Evolutionary conservation across 2,888 invertebrate genomes (phyloP), one percentile per base, ranked within the genome.

Genomic region (Microctonus aethiopoides): DNA sequence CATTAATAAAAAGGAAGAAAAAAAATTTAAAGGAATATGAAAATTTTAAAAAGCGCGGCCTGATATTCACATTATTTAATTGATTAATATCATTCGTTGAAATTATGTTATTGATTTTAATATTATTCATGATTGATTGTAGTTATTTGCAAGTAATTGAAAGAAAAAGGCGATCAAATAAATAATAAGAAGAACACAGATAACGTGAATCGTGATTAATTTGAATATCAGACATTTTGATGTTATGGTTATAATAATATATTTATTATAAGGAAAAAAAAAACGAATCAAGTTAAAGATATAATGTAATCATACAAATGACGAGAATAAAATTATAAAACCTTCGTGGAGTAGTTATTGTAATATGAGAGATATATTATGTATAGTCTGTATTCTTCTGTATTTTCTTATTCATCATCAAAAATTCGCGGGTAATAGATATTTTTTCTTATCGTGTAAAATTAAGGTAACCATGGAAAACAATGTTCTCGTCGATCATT

Each of bases 301-400:
- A 59, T 56, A 64, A 63, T 63, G 46, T 46, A 46, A 46, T 59
- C 51, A 24, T 56, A 1, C 20, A 13, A 57, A 69, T 69, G 39
- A 69, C 51, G 64, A 69, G 69, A 69, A 69, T 69, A 69, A 69
- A 69, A 46, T 22, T 69, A 32, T 69, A 52, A 64, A 68, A 68
- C 34, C 51, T 51, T 34, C 56, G 32, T 41, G 22, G n/a, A 62
- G 39, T 51, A 11, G 20, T 64, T 52, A 36, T 54, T 36, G 22
- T 52, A n/a, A 32, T 57, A 13, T n/a, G n/a, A 26, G n/a, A 29
- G 26, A 29, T 57, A 29, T 16, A 57, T 16, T 46, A 4, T 26
- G 29, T 56, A 26, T 16, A 20, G 26, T 26, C 24, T 54, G 52
- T 24, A 10, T 32, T 60, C 36, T 39, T 32, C 24, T 39, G 22